Base-by-base conservation (phyloP, 2,797 vertebrate genomes). In the Spondyliosoma cantharus region DNA sequence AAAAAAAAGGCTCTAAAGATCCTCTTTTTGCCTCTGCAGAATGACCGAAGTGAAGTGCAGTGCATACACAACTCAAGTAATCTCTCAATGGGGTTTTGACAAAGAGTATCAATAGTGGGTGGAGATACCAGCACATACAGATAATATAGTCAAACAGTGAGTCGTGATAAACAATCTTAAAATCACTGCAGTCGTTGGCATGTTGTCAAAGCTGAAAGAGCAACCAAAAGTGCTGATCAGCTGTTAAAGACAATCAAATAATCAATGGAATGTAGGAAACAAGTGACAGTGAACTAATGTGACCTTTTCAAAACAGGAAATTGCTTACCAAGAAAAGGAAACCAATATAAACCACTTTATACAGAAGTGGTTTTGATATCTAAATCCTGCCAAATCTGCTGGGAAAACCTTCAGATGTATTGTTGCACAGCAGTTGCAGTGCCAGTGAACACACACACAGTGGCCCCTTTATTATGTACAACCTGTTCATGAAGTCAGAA, bases 331-430 rank as follows among this genome's bases (percentile, higher is more conserved):
- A 22, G n/a, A 68, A 3, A 32, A 22, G 46, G 13, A n/a, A 70
- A 71, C 50, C 62, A 14, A 1, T 58, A 4, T 46, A 0, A 45
- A 48, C 48, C 48, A 20, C 57, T 14, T n/a, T 52, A 16, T 16
- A 5, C 15, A 13, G 20, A 57, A 17, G 19, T 42, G 22, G 14
- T 53, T 66, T 32, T 46, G 5, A 70, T 22, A n/a, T 61, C 43
- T 19, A 20, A 46, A 83, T 56, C 54, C 16, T 45, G 60, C 25
- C 15, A 65, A 62, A 76, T 73, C 53, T 72, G 57, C 45, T 43
- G 17, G 15, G 43, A 25, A 46, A 78, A 78, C 48, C 17, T 46
- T 43, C 7, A 25, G 25, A 74, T 56, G 53, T 25, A 15, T 32
- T 63, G 63, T 32, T 22, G 42, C 54, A 14, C 20, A 27, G 17